These are phyloP conservation scores for Lepidocolaptes lacrymiger DNA, from an alignment of 2,797 vertebrate species.

Conservation along the genomic window DNA sequence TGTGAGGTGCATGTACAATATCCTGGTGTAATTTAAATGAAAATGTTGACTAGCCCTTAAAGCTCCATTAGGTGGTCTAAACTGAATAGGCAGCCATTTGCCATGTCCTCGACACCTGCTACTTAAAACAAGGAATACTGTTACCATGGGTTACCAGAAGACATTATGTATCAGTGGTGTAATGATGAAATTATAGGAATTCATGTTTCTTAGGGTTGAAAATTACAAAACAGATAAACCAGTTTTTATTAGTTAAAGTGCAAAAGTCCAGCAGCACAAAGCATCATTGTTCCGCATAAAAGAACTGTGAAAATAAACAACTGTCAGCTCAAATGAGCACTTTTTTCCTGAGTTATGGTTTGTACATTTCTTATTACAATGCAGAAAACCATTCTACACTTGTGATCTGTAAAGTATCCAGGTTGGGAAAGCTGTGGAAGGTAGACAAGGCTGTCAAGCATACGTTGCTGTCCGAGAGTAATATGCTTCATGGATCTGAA, in stretches of 20 bases:
- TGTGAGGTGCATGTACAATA: neutral
- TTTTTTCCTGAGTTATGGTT: neutral
- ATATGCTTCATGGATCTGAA: neutral
- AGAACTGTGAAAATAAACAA: neutral
- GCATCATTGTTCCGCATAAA: neutral
- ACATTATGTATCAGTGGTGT: neutral
- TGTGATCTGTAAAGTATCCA: neutral
- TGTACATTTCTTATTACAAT: neutral
- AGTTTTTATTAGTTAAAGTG: neutral
- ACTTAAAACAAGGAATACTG: neutral
- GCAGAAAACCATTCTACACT: neutral
- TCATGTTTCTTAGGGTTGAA: neutral
- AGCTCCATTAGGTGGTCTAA: constrained; percentile 8
- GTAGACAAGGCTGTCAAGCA: neutral
- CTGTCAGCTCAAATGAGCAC: neutral
- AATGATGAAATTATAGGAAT: constrained; percentile 9
- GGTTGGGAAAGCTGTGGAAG: neutral
- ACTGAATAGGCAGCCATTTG: constrained; percentile 1
- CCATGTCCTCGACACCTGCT: neutral
- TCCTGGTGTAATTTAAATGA: neutral
- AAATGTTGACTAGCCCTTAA: constrained; percentile 37
- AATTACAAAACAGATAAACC: neutral
- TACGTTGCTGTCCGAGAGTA: neutral
- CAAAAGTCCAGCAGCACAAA: neutral
- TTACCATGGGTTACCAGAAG: constrained; percentile 27